These are phyloP conservation scores for Murina feae DNA, from an alignment of 2,113 vertebrate genomes.

Conservation along the genomic window DNA sequence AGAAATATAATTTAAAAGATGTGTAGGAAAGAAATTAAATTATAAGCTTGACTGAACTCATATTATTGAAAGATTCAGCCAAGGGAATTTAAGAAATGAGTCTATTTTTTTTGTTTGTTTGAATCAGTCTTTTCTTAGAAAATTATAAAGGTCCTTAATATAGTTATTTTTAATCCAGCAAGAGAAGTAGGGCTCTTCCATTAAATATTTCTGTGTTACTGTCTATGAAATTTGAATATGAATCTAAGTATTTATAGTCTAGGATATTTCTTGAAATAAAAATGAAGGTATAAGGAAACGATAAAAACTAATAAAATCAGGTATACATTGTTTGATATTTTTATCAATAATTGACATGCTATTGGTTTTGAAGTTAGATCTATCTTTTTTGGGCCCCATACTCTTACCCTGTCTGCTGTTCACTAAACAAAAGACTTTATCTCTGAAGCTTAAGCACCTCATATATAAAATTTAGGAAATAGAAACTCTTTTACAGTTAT, in stretches of 20 bases:
- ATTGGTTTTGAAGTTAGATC: background rate
- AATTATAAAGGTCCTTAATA: background rate
- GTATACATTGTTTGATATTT: background rate
- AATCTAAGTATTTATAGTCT: background rate
- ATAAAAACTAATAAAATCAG: background rate
- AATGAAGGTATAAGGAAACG: background rate
- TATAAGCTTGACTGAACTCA: background rate
- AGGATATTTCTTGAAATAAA: background rate
- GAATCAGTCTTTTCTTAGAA: background rate
- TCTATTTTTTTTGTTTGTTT: background rate
- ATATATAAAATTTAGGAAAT: background rate
- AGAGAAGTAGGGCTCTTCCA: background rate
- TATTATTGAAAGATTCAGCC: background rate
- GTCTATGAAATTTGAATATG: background rate
- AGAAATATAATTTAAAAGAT: conserved; percentile 5
- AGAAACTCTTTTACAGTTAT: background rate
- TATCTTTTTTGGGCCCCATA: background rate
- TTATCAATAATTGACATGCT: background rate
- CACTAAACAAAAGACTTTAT: background rate
- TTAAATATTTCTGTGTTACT: background rate
- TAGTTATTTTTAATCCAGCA: background rate
- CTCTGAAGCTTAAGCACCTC: background rate
- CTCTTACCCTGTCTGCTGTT: background rate
- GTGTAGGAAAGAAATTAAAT: background rate
- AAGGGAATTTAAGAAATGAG: conserved; percentile 31